Conservation (phyloP, 2,888 invertebrate species). For the Epistrophe grossulariae region DNA sequence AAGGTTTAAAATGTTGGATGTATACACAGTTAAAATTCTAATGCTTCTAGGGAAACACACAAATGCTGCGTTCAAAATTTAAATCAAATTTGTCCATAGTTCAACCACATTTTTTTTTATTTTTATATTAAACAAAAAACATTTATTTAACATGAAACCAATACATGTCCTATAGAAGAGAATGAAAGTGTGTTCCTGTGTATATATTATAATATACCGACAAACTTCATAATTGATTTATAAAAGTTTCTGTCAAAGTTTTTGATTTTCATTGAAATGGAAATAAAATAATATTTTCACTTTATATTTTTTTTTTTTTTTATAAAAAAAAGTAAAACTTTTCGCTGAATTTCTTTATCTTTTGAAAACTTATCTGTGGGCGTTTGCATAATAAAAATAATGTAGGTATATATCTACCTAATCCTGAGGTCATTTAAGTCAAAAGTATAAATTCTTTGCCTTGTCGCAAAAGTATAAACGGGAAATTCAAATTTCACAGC, state of each 20-base stretch:
- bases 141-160: no score
- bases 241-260: constrained; percentile 41
- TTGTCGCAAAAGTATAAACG: neutral
- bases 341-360: constrained; percentile 2
- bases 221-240: constrained; percentile 32
- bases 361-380: constrained; percentile 12
- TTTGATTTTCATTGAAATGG: constrained; percentile 40
- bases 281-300: constrained; percentile 43
- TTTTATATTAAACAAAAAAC: no score
- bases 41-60: no score
- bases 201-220: neutral
- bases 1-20: no score
- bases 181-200: neutral
- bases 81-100: no score
- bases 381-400: neutral
- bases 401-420: neutral
- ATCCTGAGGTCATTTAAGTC: constrained; percentile 23
- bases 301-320: neutral
- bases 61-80: no score
- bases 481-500: constrained; percentile 25
- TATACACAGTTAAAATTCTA: no score
- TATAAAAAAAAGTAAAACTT: constrained; percentile 4
- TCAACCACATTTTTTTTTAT: no score
- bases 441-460: neutral
- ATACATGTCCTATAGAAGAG: no score